Percentiles rank a stretch among this genome's conserved stretches.
Conservation (phyloP, 2,797 vertebrate species). For the Dendrocincla fuliginosa region DNA sequence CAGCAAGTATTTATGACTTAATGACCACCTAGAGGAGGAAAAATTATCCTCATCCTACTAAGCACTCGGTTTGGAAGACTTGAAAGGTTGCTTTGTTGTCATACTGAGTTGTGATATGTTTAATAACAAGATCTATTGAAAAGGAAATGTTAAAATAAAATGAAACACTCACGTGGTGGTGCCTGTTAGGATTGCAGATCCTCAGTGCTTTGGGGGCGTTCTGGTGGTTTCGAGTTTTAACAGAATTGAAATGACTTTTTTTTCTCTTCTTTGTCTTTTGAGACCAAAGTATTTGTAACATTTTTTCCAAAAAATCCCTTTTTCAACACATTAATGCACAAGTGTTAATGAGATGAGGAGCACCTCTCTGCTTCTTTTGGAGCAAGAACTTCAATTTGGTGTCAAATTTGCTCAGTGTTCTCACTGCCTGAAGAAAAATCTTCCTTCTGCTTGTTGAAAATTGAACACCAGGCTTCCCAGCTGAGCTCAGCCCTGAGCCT, state of each 20-base stretch:
- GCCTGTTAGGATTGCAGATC: not conserved
- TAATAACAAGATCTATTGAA: not conserved
- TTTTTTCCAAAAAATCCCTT: not conserved
- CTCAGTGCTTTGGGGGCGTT: not conserved
- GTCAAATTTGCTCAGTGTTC: not conserved
- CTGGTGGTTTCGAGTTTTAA: not conserved
- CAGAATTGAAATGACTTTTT: not conserved
- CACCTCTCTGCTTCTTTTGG: not conserved
- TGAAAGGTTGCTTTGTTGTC: not conserved
- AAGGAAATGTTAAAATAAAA: not conserved
- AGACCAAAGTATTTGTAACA: not conserved
- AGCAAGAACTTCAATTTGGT: not conserved
- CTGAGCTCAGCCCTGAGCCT: not conserved
- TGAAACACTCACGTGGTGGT: not conserved
- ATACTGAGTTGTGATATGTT: not conserved
- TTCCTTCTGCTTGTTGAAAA: not conserved
- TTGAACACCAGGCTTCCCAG: fast-evolving
- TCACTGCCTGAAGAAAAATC: not conserved
- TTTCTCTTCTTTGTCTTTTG: not conserved
- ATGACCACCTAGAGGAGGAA: not conserved
- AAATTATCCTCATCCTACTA: not conserved
- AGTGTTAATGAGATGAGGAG: not conserved
- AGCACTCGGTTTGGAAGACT: not conserved
- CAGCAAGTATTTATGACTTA: not conserved
- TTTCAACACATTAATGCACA: not conserved